Base-by-base conservation (phyloP, 1,140 invertebrate genomes). In the Plutomurus gul region DNA sequence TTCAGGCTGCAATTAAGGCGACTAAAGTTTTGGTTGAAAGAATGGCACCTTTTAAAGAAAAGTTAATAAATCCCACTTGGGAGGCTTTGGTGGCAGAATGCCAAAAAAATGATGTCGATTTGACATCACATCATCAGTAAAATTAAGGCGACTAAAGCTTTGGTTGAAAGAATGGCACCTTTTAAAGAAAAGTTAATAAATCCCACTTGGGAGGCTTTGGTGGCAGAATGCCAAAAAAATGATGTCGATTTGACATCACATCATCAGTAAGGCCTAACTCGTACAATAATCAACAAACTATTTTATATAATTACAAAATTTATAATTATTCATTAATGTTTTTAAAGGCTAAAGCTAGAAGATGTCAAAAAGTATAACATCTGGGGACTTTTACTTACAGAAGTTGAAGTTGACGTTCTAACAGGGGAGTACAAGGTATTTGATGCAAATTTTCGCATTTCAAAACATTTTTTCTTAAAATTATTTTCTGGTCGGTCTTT, bases 371-470 rank as follows among this genome's bases (percentile, higher is more conserved):
- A 86, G 0, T 93, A 93, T 82, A 82, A 87, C 56, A 88, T 93
- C 20, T 92, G 90, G 82, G 92, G 91, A 4, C 86, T 89, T 2
- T 87, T 89, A 25, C 85, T 90, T 1, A 88, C 89, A 0, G 93
- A 94, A 86, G 89, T 93, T 0, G 91, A 93, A 84, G 82, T 95
- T 11, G 93, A 96, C 85, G 87, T 94, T 16, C 86, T 95, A 13
- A 95, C 93, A 4, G 94, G 93, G 5, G 82, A 82, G 49, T 76
- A 73, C 49, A 82, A 85, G 79, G 84, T 86, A 10, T 10, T 30
- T 16, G 6, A 27, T 22, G 25, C 13, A 56, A 4, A 56, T 30
- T 30, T 73, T n/a, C 11, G n/a, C 75, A 33, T 6, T 10, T 56
- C 37, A 33, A 7, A 7, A 6, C 4, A 71, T 11, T 18, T 4